Percentiles rank a stretch among this genome's conserved stretches.
Evolutionary conservation across 2,113 vertebrate species (phyloP).

Genomic region (Mohoua ochrocephala): DNA sequence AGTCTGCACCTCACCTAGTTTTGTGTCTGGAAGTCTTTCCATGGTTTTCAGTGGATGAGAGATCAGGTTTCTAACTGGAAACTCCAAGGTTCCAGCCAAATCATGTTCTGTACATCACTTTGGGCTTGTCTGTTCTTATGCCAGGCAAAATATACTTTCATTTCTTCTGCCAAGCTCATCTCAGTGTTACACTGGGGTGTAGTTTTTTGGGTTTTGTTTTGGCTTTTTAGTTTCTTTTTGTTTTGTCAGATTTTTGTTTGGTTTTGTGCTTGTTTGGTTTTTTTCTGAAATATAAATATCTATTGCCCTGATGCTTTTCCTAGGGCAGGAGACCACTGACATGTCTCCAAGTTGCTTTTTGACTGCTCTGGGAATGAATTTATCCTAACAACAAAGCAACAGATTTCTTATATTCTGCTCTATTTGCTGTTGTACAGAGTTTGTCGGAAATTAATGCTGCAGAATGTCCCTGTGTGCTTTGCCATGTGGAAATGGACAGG

Average conservation of each 20-base stretch:
- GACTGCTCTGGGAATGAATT: neutral
- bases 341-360: neutral
- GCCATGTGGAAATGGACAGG: neutral
- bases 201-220: neutral
- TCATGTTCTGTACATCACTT: neutral
- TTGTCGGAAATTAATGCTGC: neutral
- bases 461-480: neutral
- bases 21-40: neutral
- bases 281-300: neutral
- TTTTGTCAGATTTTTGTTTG: neutral
- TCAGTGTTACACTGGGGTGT: neutral
- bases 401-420: neutral
- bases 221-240: neutral
- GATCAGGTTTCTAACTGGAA: neutral
- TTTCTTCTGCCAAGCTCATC: neutral
- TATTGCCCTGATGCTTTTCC: neutral
- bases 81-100: neutral
- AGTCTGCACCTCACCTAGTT: neutral
- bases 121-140: neutral
- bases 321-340: neutral
- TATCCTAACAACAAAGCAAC: neutral
- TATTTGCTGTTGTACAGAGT: neutral
- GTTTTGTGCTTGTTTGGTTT: neutral
- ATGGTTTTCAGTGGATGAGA: neutral
- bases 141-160: neutral